These are phyloP conservation scores for Noctua janthe DNA, from an alignment of 2,888 invertebrate species.

Conservation along the genomic window DNA sequence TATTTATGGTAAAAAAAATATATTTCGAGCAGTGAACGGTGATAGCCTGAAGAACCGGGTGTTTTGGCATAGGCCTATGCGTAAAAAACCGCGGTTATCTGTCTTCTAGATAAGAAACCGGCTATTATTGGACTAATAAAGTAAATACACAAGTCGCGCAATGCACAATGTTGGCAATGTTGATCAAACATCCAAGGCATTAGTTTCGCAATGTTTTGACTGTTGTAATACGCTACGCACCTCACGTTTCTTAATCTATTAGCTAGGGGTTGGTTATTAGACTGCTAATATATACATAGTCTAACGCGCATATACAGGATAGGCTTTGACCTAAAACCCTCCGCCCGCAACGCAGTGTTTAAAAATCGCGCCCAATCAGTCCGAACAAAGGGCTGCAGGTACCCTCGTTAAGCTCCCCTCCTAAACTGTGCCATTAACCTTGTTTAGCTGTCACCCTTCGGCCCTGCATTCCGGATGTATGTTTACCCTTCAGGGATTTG, in stretches of 20 bases:
- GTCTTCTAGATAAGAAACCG: neutral
- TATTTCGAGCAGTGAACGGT: neutral
- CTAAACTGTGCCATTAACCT: conserved; percentile 79
- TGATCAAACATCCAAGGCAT: neutral
- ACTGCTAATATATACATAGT: neutral
- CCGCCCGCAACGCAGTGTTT: conserved; percentile 50
- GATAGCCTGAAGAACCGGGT: neutral
- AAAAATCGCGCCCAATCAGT: conserved; percentile 72
- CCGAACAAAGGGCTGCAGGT: conserved; percentile 69
- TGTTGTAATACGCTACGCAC: neutral
- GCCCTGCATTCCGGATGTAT: conserved; percentile 62
- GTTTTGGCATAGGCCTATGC: neutral
- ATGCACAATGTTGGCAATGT: neutral
- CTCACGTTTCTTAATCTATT: neutral
- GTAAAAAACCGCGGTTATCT: neutral
- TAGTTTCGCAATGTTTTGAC: neutral
- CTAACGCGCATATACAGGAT: neutral
- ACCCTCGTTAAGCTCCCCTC: conserved; percentile 63
- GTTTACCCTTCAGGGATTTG: conserved; percentile 61
- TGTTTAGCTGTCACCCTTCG: conserved; percentile 74
- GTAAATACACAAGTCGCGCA: neutral
- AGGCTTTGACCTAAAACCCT: conserved; percentile 46
- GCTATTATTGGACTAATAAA: neutral
- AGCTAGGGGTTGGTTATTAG: neutral
- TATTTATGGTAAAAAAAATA: no score